Conservation (phyloP, 2,888 invertebrate genomes). For the Pheosia gnoma region DNA sequence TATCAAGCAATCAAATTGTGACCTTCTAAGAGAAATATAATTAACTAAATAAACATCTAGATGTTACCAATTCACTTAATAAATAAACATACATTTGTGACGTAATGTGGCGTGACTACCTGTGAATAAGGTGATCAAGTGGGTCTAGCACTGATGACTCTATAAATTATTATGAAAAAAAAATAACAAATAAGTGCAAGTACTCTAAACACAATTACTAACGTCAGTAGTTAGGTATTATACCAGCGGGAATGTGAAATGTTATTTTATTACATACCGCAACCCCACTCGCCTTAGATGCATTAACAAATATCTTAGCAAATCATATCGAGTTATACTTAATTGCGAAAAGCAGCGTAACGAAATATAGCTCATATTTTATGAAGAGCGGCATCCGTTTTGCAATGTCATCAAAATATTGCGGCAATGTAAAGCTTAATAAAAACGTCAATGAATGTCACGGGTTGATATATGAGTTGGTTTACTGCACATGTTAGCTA, state of each 20-base stretch:
- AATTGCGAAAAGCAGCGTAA: slow-evolving; percentile 16
- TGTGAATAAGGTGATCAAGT: too few species aligned
- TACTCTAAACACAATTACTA: too few species aligned
- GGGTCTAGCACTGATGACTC: too few species aligned
- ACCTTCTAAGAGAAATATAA: slow-evolving; percentile 5
- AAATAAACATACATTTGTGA: neutral
- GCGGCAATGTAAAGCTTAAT: slow-evolving; percentile 5
- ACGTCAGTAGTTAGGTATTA: too few species aligned
- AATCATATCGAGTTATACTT: slow-evolving; percentile 14
- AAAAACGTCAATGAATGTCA: slow-evolving; percentile 3
- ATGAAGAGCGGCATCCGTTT: slow-evolving; percentile 22
- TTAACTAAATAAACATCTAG: slow-evolving; percentile 2
- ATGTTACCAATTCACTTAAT: slow-evolving; percentile 2
- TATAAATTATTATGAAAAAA: too few species aligned
- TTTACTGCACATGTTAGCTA: neutral
- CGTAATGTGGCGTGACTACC: too few species aligned
- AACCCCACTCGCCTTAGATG: slow-evolving; percentile 10
- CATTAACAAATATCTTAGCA: slow-evolving; percentile 20
- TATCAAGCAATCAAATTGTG: neutral
- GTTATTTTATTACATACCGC: neutral
- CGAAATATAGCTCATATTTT: slow-evolving; percentile 39
- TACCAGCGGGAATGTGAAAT: too few species aligned
- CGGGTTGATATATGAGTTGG: neutral
- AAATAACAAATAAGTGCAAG: too few species aligned
- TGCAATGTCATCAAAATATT: slow-evolving; percentile 8